Conservation (phyloP, 2,888 invertebrate genomes). For the Helicoverpa assulta region DNA sequence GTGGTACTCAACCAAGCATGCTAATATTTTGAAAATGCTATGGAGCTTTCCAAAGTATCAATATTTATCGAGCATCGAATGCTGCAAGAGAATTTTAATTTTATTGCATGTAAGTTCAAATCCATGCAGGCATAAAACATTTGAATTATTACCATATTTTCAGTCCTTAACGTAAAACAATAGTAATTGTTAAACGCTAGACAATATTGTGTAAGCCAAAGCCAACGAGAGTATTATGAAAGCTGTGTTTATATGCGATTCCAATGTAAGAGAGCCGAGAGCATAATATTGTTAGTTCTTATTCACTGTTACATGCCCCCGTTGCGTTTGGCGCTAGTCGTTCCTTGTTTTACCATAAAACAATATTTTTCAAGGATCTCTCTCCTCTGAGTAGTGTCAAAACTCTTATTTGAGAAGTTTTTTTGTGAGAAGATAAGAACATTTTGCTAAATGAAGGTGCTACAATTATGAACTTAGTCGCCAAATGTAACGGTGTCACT, state of each 20-base stretch:
- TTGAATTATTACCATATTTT: neutral
- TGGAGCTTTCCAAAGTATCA: too few species aligned
- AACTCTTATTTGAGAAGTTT: too few species aligned
- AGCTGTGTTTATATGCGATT: slow-evolving; percentile 73
- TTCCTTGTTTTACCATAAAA: too few species aligned
- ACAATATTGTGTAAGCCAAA: slow-evolving; percentile 80
- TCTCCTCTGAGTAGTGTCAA: too few species aligned
- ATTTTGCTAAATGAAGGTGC: slow-evolving; percentile 3
- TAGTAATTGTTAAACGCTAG: slow-evolving; percentile 65
- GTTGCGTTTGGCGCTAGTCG: slow-evolving; percentile 30
- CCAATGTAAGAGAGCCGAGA: slow-evolving; percentile 58
- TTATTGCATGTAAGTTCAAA: too few species aligned
- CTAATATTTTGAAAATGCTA: too few species aligned
- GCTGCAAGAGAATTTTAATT: too few species aligned
- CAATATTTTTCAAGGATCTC: too few species aligned
- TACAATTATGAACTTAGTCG: neutral
- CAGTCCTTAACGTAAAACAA: slow-evolving; percentile 44
- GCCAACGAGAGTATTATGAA: slow-evolving; percentile 82
- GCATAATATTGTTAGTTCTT: slow-evolving; percentile 45
- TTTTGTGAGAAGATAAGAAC: neutral
- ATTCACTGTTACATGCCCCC: slow-evolving; percentile 38
- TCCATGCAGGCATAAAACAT: neutral
- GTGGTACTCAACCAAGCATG: too few species aligned
- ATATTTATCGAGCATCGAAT: too few species aligned
- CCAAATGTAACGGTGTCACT: slow-evolving; percentile 37